Evolutionary conservation across 2,797 vertebrate species (phyloP).

Genomic region (Spinus pinus): DNA sequence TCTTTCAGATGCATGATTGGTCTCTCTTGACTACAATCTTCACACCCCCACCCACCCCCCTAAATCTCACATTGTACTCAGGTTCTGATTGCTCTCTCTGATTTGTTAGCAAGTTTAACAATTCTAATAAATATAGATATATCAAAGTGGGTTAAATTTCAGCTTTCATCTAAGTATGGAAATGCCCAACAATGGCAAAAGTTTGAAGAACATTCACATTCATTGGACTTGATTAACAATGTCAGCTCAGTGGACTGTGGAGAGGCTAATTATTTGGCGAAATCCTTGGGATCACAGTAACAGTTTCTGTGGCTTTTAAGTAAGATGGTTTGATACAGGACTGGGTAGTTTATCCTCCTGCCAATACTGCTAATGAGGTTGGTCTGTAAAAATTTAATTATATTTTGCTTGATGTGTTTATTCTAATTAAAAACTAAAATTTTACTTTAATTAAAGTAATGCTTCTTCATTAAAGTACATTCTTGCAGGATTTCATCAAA

Average conservation of each 20-base stretch:
- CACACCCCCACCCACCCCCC: fast-evolving
- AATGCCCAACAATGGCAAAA: not conserved
- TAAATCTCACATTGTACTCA: not conserved
- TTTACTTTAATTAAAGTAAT: not conserved
- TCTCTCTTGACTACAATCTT: not conserved
- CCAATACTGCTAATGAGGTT: not conserved
- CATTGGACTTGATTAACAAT: not conserved
- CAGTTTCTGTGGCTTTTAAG: not conserved
- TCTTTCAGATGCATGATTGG: not conserved
- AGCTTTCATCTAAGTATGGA: not conserved
- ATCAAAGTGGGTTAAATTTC: not conserved
- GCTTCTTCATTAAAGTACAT: not conserved
- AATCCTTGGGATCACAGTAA: not conserved
- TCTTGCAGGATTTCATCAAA: not conserved
- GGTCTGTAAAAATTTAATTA: not conserved
- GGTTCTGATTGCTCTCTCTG: not conserved
- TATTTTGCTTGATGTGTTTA: not conserved
- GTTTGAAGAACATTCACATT: not conserved
- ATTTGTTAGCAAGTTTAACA: not conserved
- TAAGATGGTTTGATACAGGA: not conserved
- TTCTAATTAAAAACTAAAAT: not conserved
- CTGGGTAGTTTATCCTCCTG: not conserved
- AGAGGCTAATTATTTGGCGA: not conserved
- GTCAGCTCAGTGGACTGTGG: not conserved
- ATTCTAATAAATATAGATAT: not conserved